Evolutionary conservation across 2,113 vertebrate species (phyloP).

Genomic region (Malaclemys terrapin): DNA sequence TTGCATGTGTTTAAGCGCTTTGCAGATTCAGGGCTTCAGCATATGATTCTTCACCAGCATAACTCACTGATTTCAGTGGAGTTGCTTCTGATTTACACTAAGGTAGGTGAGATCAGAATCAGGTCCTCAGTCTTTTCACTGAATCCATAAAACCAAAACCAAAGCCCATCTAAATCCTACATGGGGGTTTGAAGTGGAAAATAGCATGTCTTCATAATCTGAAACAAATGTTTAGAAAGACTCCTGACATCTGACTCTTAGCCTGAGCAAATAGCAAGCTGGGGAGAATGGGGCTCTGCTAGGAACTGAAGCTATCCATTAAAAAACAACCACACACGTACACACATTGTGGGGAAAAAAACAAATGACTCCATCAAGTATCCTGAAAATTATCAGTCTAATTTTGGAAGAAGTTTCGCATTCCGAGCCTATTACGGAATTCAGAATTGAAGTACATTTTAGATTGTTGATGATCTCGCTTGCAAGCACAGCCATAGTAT

Average conservation of each 20-base stretch:
- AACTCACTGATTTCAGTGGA: constrained; percentile 3
- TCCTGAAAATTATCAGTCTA: not conserved
- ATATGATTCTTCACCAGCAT: not conserved
- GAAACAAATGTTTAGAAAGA: constrained; percentile 36
- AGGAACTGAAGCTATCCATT: not conserved
- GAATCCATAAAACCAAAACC: constrained; percentile 28
- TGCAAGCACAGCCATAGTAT: not conserved
- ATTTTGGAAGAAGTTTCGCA: not conserved
- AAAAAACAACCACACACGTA: not conserved
- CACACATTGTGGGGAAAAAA: not conserved
- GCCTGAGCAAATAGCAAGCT: not conserved
- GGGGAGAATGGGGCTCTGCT: not conserved
- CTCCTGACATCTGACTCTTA: not conserved
- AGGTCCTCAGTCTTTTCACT: constrained; percentile 23
- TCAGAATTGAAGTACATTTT: not conserved
- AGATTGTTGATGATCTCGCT: not conserved
- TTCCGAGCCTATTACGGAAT: not conserved
- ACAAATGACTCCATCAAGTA: not conserved
- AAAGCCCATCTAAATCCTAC: constrained; percentile 11
- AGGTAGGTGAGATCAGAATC: constrained; percentile 36
- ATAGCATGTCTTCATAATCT: constrained; percentile 10
- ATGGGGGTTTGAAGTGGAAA: constrained; percentile 5
- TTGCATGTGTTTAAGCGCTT: not conserved
- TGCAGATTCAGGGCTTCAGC: not conserved
- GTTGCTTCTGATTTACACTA: not conserved